Base-by-base conservation (phyloP, 2,797 vertebrate genomes). In the Eleutherodactylus coqui region DNA sequence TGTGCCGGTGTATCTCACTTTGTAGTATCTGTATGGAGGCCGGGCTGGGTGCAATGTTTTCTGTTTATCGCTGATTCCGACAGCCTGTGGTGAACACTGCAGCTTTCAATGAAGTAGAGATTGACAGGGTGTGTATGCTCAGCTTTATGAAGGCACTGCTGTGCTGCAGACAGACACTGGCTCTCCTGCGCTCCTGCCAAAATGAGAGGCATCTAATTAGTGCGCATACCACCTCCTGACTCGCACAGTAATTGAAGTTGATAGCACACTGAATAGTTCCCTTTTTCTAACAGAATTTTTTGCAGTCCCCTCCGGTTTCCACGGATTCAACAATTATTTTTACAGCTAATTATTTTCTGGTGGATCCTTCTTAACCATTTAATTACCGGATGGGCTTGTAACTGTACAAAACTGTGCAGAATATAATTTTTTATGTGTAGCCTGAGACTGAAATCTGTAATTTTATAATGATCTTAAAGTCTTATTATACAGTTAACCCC, bases 171-270 rank as follows among this genome's bases (percentile, higher is more conserved):
- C 82, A 87, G 81, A 84, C 85, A 70, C 41, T 55, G 67, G 38
- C 86, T 87, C 82, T 84, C 76, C 67, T 43, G 62, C 49, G 21
- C 75, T 79, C 14, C 81, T 38, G 75, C 67, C 75, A 84, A 51
- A 78, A 84, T 79, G 75, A 84, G 53, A 87, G 38, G 67, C 69
- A 79, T 84, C 82, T 87, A 79, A 87, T 87, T 87, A 84, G 82
- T 75, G 32, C 67, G 32, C 81, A 84, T 84, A 84, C 82, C 86
- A 51, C 86, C 86, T 75, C 75, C 86, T 64, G 75, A 84, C 75
- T 83, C 75, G 32, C 75, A 51, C 43, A 84, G 67, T 84, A 87
- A 87, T 80, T 87, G 82, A 87, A 84, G 80, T 72, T 62, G 80
- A 83, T 87, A 69, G 62, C 80, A 43, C 55, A 45, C 47, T 83